Evolutionary conservation across 2,113 vertebrate genomes (phyloP), one percentile per base, ranked within the genome.

Genomic region (Pomatostomus ruficeps): DNA sequence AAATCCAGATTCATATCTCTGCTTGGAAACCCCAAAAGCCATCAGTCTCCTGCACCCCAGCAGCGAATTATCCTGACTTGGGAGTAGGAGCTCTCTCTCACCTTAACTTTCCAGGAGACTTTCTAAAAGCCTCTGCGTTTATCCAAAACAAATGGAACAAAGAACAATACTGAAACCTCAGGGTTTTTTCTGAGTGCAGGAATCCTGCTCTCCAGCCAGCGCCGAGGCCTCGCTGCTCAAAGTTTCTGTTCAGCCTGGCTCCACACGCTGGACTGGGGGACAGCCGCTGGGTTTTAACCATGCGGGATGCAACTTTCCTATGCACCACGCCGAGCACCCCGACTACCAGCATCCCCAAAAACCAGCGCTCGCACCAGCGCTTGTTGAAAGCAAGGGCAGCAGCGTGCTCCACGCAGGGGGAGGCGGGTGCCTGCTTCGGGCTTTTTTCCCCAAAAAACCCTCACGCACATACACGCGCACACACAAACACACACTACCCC

Each of bases 171-270:
- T 1, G 43, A 91, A 96, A 73, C 78, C 82, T 85, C 75, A 4
- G 8, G 26, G 38, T 81, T 45, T 82, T 65, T 54, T 28, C 26
- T 48, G 14, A 1, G 28, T 0, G 0, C 67, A 63, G 42, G 92
- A 78, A 91, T 26, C 40, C 31, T 21, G 8, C 62, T 91, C n/a
- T 31, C 52, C 36, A 67, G 93, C 73, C 80, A 78, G 45, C 6
- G 0, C 72, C 14, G 45, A 91, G 93, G 94, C 96, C 93, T 93
- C 81, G 1, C 26, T 4, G 38, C 84, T 14, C 2, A 82, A 95
- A 97, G 84, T 97, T 94, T 92, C 74, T 52, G 18, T 12, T 38
- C 68, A 61, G 75, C 58, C 74, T 8, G 61, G 11, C 31, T 81
- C 59, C 8, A 2, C 36, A 21, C 36, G 5, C 51, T 6, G 5